Evolutionary conservation across 2,888 invertebrate genomes (phyloP).

Genomic region (Meiosimyza decipiens): DNA sequence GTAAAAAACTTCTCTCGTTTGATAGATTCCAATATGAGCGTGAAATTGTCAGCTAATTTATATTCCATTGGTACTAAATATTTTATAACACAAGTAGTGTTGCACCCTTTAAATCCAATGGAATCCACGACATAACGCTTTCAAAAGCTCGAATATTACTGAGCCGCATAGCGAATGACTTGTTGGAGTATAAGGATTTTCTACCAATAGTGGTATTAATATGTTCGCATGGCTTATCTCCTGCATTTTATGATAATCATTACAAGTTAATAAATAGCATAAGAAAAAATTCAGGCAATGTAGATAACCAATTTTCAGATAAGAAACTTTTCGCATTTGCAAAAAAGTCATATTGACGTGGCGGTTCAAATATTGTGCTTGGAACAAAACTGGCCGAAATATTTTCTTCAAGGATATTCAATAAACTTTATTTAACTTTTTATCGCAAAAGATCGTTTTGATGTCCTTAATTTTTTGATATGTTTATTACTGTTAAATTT

Average conservation of each 20-base stretch:
- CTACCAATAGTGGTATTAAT: neutral
- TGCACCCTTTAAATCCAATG: neutral
- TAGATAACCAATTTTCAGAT: no score
- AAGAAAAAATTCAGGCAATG: no score
- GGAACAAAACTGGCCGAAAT: neutral
- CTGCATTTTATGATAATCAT: no score
- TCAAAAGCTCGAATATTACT: neutral
- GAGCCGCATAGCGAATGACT: neutral
- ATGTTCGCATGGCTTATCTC: no score
- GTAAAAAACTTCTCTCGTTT: neutral
- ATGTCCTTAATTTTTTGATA: no score
- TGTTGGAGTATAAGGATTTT: constrained; percentile 1
- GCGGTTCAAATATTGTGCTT: no score
- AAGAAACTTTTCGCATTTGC: no score
- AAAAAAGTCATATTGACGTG: no score
- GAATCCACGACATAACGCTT: constrained; percentile 1
- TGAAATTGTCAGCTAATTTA: neutral
- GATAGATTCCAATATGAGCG: neutral
- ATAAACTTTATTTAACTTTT: neutral
- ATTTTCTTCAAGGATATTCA: neutral
- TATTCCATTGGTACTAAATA: constrained; percentile 6
- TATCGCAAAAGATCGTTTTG: no score
- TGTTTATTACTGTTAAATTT: no score
- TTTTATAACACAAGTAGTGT: no score
- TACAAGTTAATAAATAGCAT: no score